Evolutionary conservation across 2,797 vertebrate species (phyloP), one percentile per base, ranked within the genome.

Genomic region (Gymnodraco acuticeps): DNA sequence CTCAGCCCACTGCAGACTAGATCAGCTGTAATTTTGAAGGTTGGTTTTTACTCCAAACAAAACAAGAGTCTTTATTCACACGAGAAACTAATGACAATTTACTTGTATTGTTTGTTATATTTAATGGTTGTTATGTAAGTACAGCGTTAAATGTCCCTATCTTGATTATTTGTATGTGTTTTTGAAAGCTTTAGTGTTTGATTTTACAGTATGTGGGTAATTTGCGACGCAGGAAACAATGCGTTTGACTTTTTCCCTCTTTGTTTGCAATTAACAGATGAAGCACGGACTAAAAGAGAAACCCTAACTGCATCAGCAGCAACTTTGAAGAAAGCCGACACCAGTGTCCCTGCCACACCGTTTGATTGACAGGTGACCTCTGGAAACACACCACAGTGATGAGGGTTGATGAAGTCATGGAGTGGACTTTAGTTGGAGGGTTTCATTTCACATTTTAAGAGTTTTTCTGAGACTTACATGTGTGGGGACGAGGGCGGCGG

Each of bases 401-500:
- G 69, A 79, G 53, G 3, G 10, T 2, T 23, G n/a, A 11, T 45
- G 73, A 58, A 50, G 23, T 23, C 13, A 70, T 27, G 38, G 17
- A 5, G 3, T 13, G 17, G 5, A 52, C 20, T 33, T 16, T 3
- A 16, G 46, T 19, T 14, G 47, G 43, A 19, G 4, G 10, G n/a
- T 31, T 31, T 10, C 50, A 19, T 51, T 51, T 51, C 16, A 47
- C 50, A n/a, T 19, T 51, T n/a, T 1, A 7, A n/a, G 31, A 56
- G 33, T 3, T 1, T 17, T 12, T 14, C 7, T 3, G 15, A 13
- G 64, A 94, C 96, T 96, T 96, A 99, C 98, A 89, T 99, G 98
- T 77, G 98, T 99, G 82, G 98, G 98, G 84, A 99, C 97, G 4
- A 99, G 96, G 67, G 98, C 98, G 0, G 98, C 97, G 5, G 98